Conservation (phyloP, 2,113 vertebrate genomes). For the Cyanistes caeruleus region DNA sequence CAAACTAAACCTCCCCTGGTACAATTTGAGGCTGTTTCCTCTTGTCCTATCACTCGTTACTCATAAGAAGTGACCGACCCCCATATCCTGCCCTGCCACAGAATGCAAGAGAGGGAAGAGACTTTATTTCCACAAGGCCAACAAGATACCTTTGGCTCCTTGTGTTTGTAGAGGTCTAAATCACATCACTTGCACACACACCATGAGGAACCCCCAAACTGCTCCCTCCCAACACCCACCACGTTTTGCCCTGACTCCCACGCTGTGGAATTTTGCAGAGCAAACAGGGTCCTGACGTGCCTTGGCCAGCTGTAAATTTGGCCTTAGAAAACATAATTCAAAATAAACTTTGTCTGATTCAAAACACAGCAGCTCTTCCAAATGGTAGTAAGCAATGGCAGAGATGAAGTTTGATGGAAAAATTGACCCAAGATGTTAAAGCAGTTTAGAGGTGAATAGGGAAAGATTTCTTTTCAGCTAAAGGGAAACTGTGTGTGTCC, state of each 20-base stretch:
- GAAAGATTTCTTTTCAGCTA: background rate
- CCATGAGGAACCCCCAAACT: background rate
- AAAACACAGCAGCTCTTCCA: background rate
- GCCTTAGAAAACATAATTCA: background rate
- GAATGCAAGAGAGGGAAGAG: background rate
- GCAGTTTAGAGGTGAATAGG: background rate
- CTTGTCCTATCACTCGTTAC: background rate
- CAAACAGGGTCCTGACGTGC: background rate
- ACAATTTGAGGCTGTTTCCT: background rate
- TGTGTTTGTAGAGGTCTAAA: background rate
- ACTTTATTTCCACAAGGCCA: background rate
- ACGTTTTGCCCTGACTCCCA: background rate
- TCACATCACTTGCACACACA: background rate
- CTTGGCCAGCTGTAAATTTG: background rate
- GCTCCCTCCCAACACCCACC: rapidly evolving
- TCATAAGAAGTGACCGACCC: rapidly evolving
- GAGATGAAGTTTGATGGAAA: background rate
- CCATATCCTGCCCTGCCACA: background rate
- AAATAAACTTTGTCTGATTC: background rate
- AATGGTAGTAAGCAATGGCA: background rate
- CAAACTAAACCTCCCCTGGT: background rate
- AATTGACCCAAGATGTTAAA: background rate
- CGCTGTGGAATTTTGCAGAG: background rate
- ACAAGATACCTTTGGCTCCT: background rate
- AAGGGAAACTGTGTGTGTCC: background rate